Conservation (phyloP, 2,113 vertebrate species). For the Ceyx cyanopectus region DNA sequence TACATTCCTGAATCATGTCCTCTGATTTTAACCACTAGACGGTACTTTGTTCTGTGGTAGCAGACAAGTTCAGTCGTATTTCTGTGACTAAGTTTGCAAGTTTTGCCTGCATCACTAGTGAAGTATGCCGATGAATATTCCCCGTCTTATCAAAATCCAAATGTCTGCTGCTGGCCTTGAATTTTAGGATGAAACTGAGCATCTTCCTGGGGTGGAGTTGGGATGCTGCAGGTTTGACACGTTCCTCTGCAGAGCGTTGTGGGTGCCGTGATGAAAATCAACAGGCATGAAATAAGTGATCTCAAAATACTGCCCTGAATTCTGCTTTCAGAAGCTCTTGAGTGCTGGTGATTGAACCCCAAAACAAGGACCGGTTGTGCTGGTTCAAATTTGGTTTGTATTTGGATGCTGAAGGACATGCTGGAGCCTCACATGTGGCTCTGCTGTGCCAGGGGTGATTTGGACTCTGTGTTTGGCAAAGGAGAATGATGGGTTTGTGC, state of each 20-base stretch:
- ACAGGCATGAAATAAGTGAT: neutral
- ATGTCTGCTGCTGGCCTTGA: neutral
- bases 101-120: constrained; percentile 44
- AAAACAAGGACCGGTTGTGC: neutral
- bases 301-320: neutral
- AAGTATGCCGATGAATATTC: constrained; percentile 52
- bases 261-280: neutral
- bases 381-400: neutral
- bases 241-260: neutral
- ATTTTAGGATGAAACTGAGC: neutral
- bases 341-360: neutral
- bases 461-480: neutral
- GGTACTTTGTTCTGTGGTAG: constrained; percentile 64
- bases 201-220: neutral
- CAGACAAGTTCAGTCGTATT: constrained; percentile 68
- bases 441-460: neutral
- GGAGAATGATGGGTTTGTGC: neutral
- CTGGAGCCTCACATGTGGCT: neutral
- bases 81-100: constrained; percentile 68
- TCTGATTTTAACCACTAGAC: constrained; percentile 66
- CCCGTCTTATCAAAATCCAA: constrained; percentile 51
- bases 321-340: neutral
- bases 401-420: neutral
- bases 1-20: constrained; percentile 69
- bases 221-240: neutral